phyloP scores from a whole-genome alignment of 2,113 vertebrate species.

The Amblyopsis rosae region DNA sequence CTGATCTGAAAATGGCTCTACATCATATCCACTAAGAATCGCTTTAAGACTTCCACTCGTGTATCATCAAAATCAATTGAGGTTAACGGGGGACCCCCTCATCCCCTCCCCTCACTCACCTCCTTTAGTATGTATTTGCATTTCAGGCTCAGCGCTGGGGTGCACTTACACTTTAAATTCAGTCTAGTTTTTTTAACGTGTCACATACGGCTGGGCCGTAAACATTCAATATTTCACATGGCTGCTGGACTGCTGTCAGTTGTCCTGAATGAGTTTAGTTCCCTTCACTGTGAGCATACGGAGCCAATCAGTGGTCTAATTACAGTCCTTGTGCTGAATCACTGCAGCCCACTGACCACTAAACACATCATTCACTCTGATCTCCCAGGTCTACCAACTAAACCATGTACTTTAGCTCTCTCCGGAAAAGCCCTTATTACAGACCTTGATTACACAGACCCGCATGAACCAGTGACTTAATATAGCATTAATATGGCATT shows the following conservation, averaged over 20 bases:
- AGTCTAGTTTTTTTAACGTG: not conserved
- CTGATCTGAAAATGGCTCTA: too few relatives aligned
- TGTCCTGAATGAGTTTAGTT: not conserved
- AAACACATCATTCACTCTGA: not conserved
- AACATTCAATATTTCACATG: not conserved
- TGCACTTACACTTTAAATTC: not conserved
- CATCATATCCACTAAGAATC: too few relatives aligned
- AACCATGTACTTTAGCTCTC: conserved; percentile 24
- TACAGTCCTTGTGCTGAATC: conserved; percentile 12
- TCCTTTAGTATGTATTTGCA: too few relatives aligned
- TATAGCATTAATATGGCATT: too few relatives aligned
- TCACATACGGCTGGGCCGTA: not conserved
- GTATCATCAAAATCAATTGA: too few relatives aligned
- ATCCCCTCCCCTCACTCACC: too few relatives aligned
- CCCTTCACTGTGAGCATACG: not conserved
- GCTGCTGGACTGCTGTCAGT: not conserved
- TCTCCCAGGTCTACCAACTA: conserved; percentile 13
- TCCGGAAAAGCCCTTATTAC: conserved; percentile 21
- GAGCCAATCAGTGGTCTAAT: conserved; percentile 31
- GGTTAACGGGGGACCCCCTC: too few relatives aligned
- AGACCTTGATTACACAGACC: not conserved
- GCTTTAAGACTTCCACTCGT: too few relatives aligned
- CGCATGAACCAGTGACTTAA: too few relatives aligned
- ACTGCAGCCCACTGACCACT: conserved; percentile 3
- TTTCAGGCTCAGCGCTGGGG: too few relatives aligned